Conservation (phyloP, 53 echinoderm and acorn worm genomes). For the Arbacia lixula region DNA sequence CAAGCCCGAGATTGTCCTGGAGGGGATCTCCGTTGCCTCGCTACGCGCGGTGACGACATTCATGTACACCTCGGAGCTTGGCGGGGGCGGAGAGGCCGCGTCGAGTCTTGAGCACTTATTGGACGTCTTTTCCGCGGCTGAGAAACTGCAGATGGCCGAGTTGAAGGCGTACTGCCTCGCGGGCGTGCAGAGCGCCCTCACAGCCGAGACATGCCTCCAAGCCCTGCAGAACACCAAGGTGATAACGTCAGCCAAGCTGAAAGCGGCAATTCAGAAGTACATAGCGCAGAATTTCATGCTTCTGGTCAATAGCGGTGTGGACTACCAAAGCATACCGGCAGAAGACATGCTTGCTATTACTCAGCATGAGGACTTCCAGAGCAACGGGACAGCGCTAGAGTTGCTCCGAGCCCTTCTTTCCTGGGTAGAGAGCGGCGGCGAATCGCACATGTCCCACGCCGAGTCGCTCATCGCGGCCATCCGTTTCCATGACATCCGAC, state of each 20-base stretch:
- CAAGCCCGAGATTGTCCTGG: slow-evolving; percentile 42
- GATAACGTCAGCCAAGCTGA: background rate
- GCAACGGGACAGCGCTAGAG: slow-evolving; percentile 10
- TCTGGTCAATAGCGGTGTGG: background rate
- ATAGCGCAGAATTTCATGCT: slow-evolving; percentile 42
- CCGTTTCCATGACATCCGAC: slow-evolving; percentile 50
- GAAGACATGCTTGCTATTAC: slow-evolving; percentile 16
- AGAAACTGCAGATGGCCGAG: slow-evolving; percentile 39
- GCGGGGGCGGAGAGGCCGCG: background rate
- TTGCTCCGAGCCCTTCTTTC: slow-evolving; percentile 36
- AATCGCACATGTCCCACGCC: background rate
- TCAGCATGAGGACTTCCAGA: slow-evolving; percentile 25
- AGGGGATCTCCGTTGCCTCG: slow-evolving; percentile 22
- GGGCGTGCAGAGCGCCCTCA: background rate
- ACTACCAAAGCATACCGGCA: slow-evolving; percentile 3
- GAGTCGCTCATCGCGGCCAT: slow-evolving; percentile 14
- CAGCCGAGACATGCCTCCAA: slow-evolving; percentile 7
- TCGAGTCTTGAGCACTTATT: background rate
- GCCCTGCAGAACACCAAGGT: background rate
- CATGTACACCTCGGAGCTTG: slow-evolving; percentile 53
- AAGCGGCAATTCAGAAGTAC: slow-evolving; percentile 9
- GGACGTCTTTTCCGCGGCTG: slow-evolving; percentile 40
- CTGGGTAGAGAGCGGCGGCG: slow-evolving; percentile 11
- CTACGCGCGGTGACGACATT: slow-evolving; percentile 32
- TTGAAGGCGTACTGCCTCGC: slow-evolving; percentile 34